Evolutionary conservation across 2,797 vertebrate species (phyloP), one percentile per base, ranked within the genome.

Genomic region (Acestrorhynchus altus): DNA sequence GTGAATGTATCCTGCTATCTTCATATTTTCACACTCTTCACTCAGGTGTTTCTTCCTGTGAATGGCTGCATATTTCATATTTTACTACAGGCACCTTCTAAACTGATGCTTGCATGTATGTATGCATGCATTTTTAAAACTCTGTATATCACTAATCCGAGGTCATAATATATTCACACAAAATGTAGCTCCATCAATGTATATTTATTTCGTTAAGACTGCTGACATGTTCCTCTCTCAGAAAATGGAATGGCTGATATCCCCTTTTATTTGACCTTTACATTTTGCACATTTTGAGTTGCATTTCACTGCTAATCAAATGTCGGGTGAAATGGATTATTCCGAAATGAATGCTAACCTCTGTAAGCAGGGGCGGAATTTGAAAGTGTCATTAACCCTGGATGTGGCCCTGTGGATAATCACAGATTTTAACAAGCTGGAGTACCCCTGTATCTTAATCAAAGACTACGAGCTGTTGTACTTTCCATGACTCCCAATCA

Each of bases 251-350:
- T 64, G 1, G 4, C 42, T 42, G 10, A 42, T 64, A 42, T 35
- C 0, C 35, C 11, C 35, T 64, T 64, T 42, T 42, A 44, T 64
- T 64, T 64, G 59, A 64, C 61, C 39, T 64, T 64, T 64, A 22
- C 9, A 42, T 42, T 42, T 64, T 64, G n/a, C 1, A n/a, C n/a
- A n/a, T n/a, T n/a, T n/a, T n/a, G 39, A 15, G 8, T 31, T 13
- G 31, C 26, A 35, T 60, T 31, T 60, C 28, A 15, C 61, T 64
- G 39, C 61, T 42, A 22, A 44, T 64, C 61, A 64, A 64, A 64
- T 42, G 39, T n/a, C n/a, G 18, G n/a, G 20, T 64, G 61, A 42
- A 64, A 20, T 39, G n/a, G n/a, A 64, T 42, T 64, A 5, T 22
- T 11, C 61, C 11, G 20, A 42, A 42, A 40, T 42, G 39, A n/a